Base-by-base conservation (phyloP, 2,888 invertebrate genomes). In the Drosophila mulleri region DNA sequence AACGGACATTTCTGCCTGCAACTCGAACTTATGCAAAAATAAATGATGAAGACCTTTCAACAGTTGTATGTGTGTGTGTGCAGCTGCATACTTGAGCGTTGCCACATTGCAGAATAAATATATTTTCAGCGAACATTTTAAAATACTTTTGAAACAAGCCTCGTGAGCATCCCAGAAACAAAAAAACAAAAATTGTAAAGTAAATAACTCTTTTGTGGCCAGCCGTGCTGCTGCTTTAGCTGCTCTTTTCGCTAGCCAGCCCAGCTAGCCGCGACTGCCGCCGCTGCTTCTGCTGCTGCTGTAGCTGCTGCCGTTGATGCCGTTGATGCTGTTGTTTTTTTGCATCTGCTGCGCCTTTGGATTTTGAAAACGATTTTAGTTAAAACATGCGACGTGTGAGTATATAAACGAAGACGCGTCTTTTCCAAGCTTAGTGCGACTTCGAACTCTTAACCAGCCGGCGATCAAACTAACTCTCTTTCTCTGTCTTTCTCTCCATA, bases 361-460 rank as follows among this genome's bases (percentile, higher is more conserved):
- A 67, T 87, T 82, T 87, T 84, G 83, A 81, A 80, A 82, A 80
- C 83, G 86, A 71, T 82, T 82, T 85, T 78, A 78, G 80, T 80
- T 80, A 83, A 89, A 84, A 85, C 85, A 82, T 86, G 85, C 88
- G 70, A 69, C 84, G 80, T 77, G 89, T 91, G 83, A 81, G 81
- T 91, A 91, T 91, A 91, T 88, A 91, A 91, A 82, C 89, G 83
- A 83, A 90, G 89, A 91, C 87, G 91, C 84, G 88, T 87, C 89
- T 77, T 85, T 80, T 83, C 76, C 76, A 72, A 79, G 90, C 83
- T 91, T 89, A 90, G 91, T 91, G 89, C 83, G 90, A 90, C 89
- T 82, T 75, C 91, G 79, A 90, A 88, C 88, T 90, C 89, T 83
- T 90, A 76, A 72, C 75, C 82, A 82, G 76, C 84, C 80, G 83